A percentile compares a stretch with the other conserved stretches of the same genome.
phyloP scores from a whole-genome alignment of 2,113 vertebrate species.

The Sprattus sprattus region DNA sequence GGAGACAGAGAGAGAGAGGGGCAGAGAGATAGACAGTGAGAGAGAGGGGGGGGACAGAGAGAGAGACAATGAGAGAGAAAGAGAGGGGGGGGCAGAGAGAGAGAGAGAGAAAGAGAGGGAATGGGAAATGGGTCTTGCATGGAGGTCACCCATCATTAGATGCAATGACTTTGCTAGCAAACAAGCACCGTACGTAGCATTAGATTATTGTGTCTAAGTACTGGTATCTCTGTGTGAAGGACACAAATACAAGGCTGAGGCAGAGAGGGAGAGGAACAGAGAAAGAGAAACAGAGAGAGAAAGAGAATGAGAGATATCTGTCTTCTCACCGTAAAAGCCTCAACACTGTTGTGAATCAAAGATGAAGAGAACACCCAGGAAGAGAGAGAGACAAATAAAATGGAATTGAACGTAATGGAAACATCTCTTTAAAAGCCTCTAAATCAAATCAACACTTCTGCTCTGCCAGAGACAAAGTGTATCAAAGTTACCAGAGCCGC shows the following conservation, averaged over 20 bases:
- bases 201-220: neutral
- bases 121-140: conserved; percentile 14
- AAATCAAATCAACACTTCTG: conserved; percentile 21
- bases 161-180: neutral
- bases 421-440: conserved; percentile 10
- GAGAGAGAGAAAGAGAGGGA: neutral
- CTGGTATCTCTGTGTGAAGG: conserved; percentile 3
- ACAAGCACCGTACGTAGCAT: neutral
- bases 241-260: neutral
- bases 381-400: neutral
- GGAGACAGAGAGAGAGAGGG: neutral
- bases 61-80: too few species aligned
- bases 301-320: neutral
- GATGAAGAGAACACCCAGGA: neutral
- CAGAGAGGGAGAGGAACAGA: neutral
- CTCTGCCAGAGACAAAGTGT: neutral
- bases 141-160: conserved; percentile 9
- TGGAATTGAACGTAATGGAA: conserved; percentile 3
- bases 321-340: neutral
- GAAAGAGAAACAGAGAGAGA: neutral
- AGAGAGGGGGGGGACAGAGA: neutral
- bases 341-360: neutral
- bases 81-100: too few species aligned
- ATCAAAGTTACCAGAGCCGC: neutral
- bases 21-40: too few species aligned